phyloP scores from a whole-genome alignment of 2,888 invertebrate genomes.

The Erynnis tages region DNA sequence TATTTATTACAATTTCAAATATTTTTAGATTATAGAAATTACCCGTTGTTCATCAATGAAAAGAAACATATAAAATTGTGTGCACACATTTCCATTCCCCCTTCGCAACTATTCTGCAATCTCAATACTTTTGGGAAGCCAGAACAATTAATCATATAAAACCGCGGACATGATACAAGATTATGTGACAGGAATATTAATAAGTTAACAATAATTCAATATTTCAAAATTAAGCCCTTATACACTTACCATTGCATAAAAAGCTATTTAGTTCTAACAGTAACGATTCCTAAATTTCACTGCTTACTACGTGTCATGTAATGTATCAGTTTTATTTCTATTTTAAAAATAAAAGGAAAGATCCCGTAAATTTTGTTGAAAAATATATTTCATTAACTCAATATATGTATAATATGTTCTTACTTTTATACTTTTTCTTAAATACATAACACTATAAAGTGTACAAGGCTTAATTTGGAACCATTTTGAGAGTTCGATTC shows the following conservation, averaged over 20 bases:
- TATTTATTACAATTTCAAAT: too few species aligned
- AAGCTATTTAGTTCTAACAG: neutral
- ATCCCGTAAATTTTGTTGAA: neutral
- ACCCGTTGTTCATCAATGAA: too few species aligned
- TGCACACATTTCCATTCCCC: too few species aligned
- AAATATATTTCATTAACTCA: too few species aligned
- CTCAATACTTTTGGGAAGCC: too few species aligned
- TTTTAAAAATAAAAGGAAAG: neutral
- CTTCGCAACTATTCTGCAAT: too few species aligned
- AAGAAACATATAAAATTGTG: too few species aligned
- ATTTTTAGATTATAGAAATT: too few species aligned
- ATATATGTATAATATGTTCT: too few species aligned
- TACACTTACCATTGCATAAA: slow-evolving; percentile 1
- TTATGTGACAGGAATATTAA: neutral
- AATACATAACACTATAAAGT: too few species aligned
- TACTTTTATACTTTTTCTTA: too few species aligned
- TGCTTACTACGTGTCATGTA: neutral
- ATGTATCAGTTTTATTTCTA: neutral
- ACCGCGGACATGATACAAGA: neutral
- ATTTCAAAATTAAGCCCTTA: slow-evolving; percentile 3
- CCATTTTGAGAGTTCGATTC: neutral
- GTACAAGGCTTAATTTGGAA: neutral
- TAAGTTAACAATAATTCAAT: neutral
- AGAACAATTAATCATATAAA: neutral
- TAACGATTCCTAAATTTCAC: neutral